These are phyloP conservation scores for Odontamblyopus rebecca DNA, from an alignment of 2,797 vertebrate species.

Conservation along the genomic window DNA sequence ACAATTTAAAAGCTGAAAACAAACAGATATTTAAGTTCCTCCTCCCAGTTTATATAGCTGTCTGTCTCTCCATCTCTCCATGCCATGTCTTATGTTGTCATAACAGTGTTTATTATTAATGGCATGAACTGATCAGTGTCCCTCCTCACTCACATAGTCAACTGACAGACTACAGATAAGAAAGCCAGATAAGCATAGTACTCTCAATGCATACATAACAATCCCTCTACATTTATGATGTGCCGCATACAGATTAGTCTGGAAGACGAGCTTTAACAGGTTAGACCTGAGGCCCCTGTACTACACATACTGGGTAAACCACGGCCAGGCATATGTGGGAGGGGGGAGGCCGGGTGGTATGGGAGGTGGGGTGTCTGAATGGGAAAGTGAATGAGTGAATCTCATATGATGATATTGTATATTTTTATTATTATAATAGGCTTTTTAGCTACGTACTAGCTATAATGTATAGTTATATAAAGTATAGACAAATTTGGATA, in stretches of 20 bases:
- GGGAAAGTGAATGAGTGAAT: constrained; percentile 47
- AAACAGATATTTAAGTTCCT: constrained; percentile 24
- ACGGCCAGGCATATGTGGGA: constrained; percentile 71
- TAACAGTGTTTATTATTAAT: constrained; percentile 60
- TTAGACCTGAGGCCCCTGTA: constrained; percentile 39
- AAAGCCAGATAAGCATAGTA: constrained; percentile 68
- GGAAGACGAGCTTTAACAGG: constrained; percentile 14
- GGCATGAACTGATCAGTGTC: constrained; percentile 70
- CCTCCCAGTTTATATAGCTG: constrained; percentile 54
- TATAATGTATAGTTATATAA: constrained; percentile 22
- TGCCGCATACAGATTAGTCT: constrained; percentile 11
- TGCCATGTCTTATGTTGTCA: constrained; percentile 51
- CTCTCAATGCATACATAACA: constrained; percentile 18
- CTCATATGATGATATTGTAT: constrained; percentile 43
- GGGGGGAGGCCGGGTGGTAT: constrained; percentile 33
- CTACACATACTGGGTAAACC: constrained; percentile 65
- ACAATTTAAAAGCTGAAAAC: neutral
- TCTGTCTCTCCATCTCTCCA: constrained; percentile 54
- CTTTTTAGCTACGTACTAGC: neutral
- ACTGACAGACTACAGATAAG: constrained; percentile 83
- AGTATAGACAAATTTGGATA: neutral
- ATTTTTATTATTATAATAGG: constrained; percentile 27
- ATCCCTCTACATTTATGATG: constrained; percentile 32
- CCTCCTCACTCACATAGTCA: constrained; percentile 76
- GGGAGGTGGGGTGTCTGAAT: constrained; percentile 27